Evolutionary conservation across 2,888 invertebrate genomes (phyloP), one percentile per base, ranked within the genome.

Genomic region (Scaptomyza tumidula): DNA sequence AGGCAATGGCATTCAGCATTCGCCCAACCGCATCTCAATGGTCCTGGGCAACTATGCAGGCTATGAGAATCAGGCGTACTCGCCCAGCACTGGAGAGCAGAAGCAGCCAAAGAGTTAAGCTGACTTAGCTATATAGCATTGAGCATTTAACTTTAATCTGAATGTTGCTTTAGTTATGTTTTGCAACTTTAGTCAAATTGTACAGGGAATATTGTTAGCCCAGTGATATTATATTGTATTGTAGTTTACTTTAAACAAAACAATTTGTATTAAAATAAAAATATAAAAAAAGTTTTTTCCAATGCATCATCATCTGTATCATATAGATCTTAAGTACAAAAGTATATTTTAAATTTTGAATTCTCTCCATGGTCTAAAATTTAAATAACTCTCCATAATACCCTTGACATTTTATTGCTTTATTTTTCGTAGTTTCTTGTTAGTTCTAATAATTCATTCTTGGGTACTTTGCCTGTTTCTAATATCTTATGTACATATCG

Each of bases 21-120:
- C 91, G 1, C 80, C 92, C 2, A 85, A 89, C 1, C 87, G 91
- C 10, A 91, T 92, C 64, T 92, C 92, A 11, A 92, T 92, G 92
- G 92, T 91, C 0, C 72, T 92, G 59, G 89, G 92, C 29, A 88
- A 89, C 61, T 90, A 89, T 57, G 65, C 80, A 1, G 90, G 88
- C n/a, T 86, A 90, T 46, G 86, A 91, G 29, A 92, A 92, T 78
- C 86, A 88, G 52, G 91, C 86, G 0, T 92, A 90, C 64, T 39
- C 79, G 0, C 52, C 81, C 19, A 76, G 74, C 54, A 78, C 16
- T 49, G 89, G 65, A 2, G 84, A 88, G 6, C 19, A 24, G 13
- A 6, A 63, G 16, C n/a, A 63, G 16, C n/a, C 74, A 53, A 83
- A 80, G 59, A 74, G 55, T 29, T 86, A 69, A 67, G 24, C 31